These are phyloP conservation scores for Sipha flava DNA, from an alignment of 1,140 invertebrate genomes.

Conservation along the genomic window DNA sequence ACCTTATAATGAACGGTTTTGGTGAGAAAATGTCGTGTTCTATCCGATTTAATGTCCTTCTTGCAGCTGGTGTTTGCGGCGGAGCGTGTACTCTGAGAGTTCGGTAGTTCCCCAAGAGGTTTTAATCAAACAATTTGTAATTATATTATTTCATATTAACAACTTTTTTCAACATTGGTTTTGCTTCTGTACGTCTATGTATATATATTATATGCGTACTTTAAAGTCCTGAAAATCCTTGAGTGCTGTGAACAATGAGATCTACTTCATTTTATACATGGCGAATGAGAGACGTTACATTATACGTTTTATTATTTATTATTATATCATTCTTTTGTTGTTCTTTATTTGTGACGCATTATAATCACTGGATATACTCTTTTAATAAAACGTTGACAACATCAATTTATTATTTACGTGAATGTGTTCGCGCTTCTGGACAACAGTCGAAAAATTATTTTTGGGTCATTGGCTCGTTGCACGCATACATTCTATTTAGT, in stretches of 20 bases:
- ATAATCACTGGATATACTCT: constrained; percentile 16
- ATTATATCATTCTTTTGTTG: constrained; percentile 7
- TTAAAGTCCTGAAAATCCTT: background rate
- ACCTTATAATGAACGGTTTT: no score
- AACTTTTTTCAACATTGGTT: no score
- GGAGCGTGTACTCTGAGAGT: no score
- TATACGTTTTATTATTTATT: background rate
- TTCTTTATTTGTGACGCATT: constrained; percentile 21
- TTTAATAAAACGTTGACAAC: background rate
- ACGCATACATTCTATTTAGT: background rate
- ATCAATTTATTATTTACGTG: constrained; percentile 26
- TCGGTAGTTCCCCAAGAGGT: no score
- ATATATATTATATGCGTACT: no score
- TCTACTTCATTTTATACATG: no score
- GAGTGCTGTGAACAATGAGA: background rate
- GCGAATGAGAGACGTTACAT: background rate
- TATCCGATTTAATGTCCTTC: no score
- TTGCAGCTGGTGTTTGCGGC: no score
- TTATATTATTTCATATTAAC: no score
- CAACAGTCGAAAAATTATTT: background rate
- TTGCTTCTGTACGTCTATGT: no score
- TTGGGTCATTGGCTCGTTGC: constrained; percentile 19
- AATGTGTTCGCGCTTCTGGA: background rate
- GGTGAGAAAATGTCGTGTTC: no score
- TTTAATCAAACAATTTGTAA: no score